Conservation (phyloP, 2,113 vertebrate genomes). For the Xenotilapia flavipinnis region DNA sequence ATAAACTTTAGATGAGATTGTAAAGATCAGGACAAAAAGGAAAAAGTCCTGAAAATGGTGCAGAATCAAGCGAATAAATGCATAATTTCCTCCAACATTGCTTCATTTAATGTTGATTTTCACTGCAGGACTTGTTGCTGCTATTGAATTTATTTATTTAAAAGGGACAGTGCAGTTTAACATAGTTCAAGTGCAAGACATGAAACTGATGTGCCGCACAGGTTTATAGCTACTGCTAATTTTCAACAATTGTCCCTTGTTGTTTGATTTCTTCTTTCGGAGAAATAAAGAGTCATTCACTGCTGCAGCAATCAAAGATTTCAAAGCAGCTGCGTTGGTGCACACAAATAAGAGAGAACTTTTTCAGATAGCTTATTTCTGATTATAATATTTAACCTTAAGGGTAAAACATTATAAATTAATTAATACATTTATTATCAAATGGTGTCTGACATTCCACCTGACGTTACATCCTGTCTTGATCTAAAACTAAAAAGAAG, state of each 20-base stretch:
- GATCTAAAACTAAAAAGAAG: background rate
- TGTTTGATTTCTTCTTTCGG: background rate
- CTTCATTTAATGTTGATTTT: background rate
- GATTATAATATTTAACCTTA: background rate
- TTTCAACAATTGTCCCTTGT: background rate
- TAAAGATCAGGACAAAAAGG: background rate
- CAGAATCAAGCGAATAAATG: background rate
- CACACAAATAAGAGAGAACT: background rate
- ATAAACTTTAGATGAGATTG: background rate
- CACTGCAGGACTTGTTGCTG: background rate
- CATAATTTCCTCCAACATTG: background rate
- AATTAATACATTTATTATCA: conserved; percentile 1
- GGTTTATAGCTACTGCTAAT: too few relatives aligned
- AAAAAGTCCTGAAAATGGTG: background rate
- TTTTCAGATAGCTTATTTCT: background rate
- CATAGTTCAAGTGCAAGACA: too few relatives aligned
- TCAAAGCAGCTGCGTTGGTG: background rate
- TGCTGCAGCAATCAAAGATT: background rate
- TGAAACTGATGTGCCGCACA: too few relatives aligned
- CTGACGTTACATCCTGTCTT: conserved; percentile 1
- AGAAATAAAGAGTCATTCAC: background rate
- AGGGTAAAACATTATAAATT: background rate
- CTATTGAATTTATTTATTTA: too few relatives aligned
- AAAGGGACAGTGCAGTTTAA: too few relatives aligned
- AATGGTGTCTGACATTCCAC: background rate